Conservation (phyloP, 2,888 invertebrate species). For the Tenthredo notha region DNA sequence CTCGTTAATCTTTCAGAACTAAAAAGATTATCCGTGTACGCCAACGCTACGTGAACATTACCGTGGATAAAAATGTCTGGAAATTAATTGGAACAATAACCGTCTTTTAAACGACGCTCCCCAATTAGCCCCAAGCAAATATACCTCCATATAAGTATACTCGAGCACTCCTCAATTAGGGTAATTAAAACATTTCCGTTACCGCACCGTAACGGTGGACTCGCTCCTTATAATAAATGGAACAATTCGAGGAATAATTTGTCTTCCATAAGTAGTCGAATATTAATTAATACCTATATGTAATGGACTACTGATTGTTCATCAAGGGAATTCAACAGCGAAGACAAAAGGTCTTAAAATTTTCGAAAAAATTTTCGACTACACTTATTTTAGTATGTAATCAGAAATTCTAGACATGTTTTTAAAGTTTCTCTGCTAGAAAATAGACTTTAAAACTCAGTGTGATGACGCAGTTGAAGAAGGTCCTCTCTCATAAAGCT, state of each 20-base stretch:
- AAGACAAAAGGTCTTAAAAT: not conserved
- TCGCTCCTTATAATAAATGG: not conserved
- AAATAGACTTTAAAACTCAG: not conserved
- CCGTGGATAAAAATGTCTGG: not conserved
- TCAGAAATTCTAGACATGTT: not conserved
- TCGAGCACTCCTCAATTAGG: constrained; percentile 8
- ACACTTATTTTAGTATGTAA: too few relatives aligned
- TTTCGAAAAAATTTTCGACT: too few relatives aligned
- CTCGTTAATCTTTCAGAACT: not conserved
- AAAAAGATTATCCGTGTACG: not conserved
- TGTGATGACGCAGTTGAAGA: too few relatives aligned
- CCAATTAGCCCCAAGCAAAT: constrained; percentile 13
- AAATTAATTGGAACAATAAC: constrained; percentile 28
- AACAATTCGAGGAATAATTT: constrained; percentile 21
- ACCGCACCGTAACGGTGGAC: not conserved
- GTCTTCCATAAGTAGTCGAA: not conserved
- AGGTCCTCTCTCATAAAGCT: too few relatives aligned
- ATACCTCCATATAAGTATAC: constrained; percentile 2
- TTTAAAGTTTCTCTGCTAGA: not conserved
- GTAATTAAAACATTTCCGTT: constrained; percentile 28
- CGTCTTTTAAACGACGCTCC: not conserved
- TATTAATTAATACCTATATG: too few relatives aligned
- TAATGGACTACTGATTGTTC: not conserved
- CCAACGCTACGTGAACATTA: not conserved
- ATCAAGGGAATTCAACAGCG: not conserved